Evolutionary conservation across 2,797 vertebrate genomes (phyloP), one percentile per base, ranked within the genome.

Genomic region (Coregonus ussuriensis): DNA sequence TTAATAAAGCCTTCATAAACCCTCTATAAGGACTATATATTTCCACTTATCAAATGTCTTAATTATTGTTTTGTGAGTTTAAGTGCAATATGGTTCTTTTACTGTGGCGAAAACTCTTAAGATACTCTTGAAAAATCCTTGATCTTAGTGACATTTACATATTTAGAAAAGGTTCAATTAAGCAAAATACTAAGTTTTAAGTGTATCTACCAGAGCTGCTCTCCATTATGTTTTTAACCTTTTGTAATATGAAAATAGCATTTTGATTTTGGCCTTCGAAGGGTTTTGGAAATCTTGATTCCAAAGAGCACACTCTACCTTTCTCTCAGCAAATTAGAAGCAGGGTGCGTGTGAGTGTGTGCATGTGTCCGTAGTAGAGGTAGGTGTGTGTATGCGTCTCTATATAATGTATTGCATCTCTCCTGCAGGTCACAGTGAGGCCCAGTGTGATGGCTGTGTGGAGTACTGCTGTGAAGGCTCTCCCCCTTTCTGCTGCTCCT

Each of bases 401-500:
- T 63, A 11, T 56, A 63, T 37, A 41, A 33, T 51, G 65, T 81
- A 47, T 77, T 80, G 33, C 86, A 77, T 77, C 59, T 91, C 85
- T 93, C 83, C 90, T 91, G 79, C 89, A 97, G 96, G 94, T 71
- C 73, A 87, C 16, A 90, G 92, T 25, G 83, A 95, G 73, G 95
- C 95, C 77, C 93, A 95, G 86, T 98, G 97, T 86, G 94, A 95
- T 80, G 95, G 95, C 86, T 98, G 96, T 81, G 83, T 93, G 4
- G 94, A 96, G 82, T 98, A 98, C 84, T 99, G 97, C 92, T 99
- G 97, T 11, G 96, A 96, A 79, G 96, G 96, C 72, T 93, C 93
- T 13, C 88, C 96, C 0, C 94, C 96, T 59, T 98, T 97, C 92
- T 98, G 96, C 88, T 97, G 96, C 85, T 98, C 96, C 3, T 98